phyloP scores from a whole-genome alignment of 2,113 vertebrate species.

The Centrocercus urophasianus region DNA sequence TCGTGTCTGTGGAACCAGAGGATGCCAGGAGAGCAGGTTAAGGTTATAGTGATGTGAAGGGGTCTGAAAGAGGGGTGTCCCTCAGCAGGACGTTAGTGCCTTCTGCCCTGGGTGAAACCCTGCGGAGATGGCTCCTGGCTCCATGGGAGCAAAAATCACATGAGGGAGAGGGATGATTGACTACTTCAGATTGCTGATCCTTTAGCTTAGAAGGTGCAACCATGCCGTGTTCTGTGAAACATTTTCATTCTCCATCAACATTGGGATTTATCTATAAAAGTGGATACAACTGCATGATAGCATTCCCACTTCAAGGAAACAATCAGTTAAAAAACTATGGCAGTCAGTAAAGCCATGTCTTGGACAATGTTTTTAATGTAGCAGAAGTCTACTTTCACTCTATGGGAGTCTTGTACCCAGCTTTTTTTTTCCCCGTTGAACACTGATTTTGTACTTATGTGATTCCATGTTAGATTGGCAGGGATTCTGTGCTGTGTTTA shows the following conservation, averaged over 20 bases:
- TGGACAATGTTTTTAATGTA: not conserved
- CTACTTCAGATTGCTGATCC: not conserved
- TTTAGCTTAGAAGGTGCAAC: not conserved
- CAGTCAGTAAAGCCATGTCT: not conserved
- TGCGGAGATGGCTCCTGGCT: not conserved
- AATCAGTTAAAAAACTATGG: not conserved
- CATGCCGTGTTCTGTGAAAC: rapidly evolving
- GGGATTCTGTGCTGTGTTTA: not conserved
- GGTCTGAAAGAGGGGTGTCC: not conserved
- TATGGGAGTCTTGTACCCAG: not conserved
- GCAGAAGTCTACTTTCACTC: not conserved
- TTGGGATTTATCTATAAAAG: not conserved
- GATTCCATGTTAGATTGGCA: not conserved
- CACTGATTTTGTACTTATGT: not conserved
- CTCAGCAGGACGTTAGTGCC: not conserved
- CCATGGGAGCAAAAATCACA: not conserved
- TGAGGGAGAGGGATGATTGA: not conserved
- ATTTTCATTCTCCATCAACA: not conserved
- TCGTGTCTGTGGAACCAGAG: not conserved
- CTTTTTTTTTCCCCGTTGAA: not conserved
- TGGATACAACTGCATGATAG: not conserved
- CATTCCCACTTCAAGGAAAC: not conserved
- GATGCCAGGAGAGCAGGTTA: not conserved
- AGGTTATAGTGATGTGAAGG: not conserved
- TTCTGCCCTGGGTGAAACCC: not conserved